Evolutionary conservation across 2,888 invertebrate species (phyloP), one percentile per base, ranked within the genome.

Genomic region (Platycnemis pennipes): DNA sequence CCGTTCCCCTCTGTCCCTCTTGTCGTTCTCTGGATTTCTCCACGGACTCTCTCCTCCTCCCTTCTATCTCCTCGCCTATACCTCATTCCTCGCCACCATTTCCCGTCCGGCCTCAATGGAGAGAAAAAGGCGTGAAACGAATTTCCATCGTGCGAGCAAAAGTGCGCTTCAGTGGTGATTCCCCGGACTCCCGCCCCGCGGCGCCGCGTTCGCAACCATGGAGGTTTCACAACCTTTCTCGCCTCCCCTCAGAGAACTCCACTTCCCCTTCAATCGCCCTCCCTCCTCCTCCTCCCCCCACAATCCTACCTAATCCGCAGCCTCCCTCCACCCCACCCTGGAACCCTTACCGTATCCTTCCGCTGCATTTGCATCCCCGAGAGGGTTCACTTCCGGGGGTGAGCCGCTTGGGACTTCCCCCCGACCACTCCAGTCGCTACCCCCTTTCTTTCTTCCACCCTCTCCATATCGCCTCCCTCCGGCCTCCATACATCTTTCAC

Each of bases 331-430:
- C 77, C 77, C 77, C 37, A 37, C 77, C 77, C 37, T 37, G 77
- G 37, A 77, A 31, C 77, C 77, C 53, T 11, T 63, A 7, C 63
- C 91, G 37, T 63, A 63, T 91, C 56, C 91, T 91, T 91, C 63
- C 63, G 37, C 91, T 91, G 91, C 91, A 91, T 91, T 91, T 91
- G 91, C 91, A 91, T 63, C 44, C 91, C 91, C 91, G 44, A 19
- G 91, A 91, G 91, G 63, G 44, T 63, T 77, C 26, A 63, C 91
- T 91, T 91, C 91, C 91, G 91, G 77, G 77, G 77, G 31, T 77
- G 16, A 77, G 77, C 77, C 77, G 77, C 77, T 37, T 37, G 77
- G 37, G 77, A 77, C 13, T 77, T 26, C 77, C 13, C 26, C 37
- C 37, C 69, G 7, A 8, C 8, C 31, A 31, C 77, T 13, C n/a